These are phyloP conservation scores for Scaptomyza montana DNA, from an alignment of 1,140 invertebrate species.

Conservation along the genomic window DNA sequence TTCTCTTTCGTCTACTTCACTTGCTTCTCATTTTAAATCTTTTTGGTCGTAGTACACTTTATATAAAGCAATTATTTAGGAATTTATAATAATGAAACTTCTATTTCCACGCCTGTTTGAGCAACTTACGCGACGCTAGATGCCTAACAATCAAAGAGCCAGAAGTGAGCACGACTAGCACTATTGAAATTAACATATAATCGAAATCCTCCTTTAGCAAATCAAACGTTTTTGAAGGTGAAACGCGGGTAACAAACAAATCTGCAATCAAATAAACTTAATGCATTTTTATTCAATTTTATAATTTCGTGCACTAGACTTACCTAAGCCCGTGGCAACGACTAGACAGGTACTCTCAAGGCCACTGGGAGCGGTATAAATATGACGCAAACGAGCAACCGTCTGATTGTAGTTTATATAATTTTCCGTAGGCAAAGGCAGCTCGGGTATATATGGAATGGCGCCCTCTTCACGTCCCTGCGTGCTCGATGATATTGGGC, in stretches of 20 bases:
- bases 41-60: constrained; percentile 77
- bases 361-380: constrained; percentile 95
- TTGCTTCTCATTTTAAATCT: constrained; percentile 31
- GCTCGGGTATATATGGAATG: constrained; percentile 97
- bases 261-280: constrained; percentile 85
- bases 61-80: constrained; percentile 73
- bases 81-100: constrained; percentile 41
- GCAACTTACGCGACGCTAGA: constrained; percentile 94
- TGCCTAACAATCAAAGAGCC: constrained; percentile 95
- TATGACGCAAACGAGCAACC: constrained; percentile 89
- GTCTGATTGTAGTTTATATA: constrained; percentile 98
- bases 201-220: constrained; percentile 99
- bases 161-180: constrained; percentile 91
- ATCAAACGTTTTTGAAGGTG: constrained; percentile 99
- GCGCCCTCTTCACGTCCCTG: constrained; percentile 95
- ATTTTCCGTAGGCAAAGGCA: constrained; percentile 94
- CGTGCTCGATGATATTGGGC: constrained; percentile 87
- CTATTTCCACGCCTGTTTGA: constrained; percentile 98
- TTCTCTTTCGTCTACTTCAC: constrained; percentile 43
- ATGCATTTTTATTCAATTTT: neutral
- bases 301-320: neutral
- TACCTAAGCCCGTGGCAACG: constrained; percentile 93
- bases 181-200: constrained; percentile 96
- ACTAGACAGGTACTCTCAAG: constrained; percentile 98
- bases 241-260: constrained; percentile 97